Base-by-base conservation (phyloP, 2,113 vertebrate species). In the Perca flavescens region DNA sequence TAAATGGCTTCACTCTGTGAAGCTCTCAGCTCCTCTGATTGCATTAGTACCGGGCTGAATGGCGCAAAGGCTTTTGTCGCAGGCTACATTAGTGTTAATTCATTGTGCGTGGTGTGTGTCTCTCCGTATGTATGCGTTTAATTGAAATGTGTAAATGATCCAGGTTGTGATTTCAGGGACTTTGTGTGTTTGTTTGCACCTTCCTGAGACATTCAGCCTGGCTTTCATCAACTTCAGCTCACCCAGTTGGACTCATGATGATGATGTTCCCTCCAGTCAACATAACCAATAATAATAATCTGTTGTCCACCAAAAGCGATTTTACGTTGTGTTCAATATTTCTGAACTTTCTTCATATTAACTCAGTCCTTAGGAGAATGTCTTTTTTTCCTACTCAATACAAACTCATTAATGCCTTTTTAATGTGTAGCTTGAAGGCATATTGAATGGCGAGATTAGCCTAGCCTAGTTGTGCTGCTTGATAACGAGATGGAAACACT, bases 21-120 rank as follows among this genome's bases (percentile, higher is more conserved):
- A 88, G 86, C 84, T 87, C 88, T 79, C 47, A 74, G 85, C 87
- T 90, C 76, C 86, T 82, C 73, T 92, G 82, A 91, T 91, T 84
- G 78, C 67, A 79, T 93, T 91, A 91, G 87, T 77, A 88, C 86
- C 2, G 65, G 80, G 5, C 84, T 49, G 76, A 83, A 71, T 40
- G 5, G 60, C 79, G 46, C 56, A 53, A 36, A 77, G 84, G 82
- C 82, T 84, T 88, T 88, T 87, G 77, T 87, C 70, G 49, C 65
- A 43, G 66, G 74, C 75, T 74, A 49, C 87, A 88, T 89, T 86
- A 88, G 83, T 86, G 88, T 89, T 89, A 85, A 89, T 86, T 90
- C 75, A 86, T 74, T 25, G 72, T 50, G 52, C 40, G 17, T 58
- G 16, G 25, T 61, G 47, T 52, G 28, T 58, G 1, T 40, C 9